Percentiles rank a stretch among this genome's conserved stretches.
Evolutionary conservation across 2,888 invertebrate species (phyloP).

Genomic region (Microdon myrmicae): DNA sequence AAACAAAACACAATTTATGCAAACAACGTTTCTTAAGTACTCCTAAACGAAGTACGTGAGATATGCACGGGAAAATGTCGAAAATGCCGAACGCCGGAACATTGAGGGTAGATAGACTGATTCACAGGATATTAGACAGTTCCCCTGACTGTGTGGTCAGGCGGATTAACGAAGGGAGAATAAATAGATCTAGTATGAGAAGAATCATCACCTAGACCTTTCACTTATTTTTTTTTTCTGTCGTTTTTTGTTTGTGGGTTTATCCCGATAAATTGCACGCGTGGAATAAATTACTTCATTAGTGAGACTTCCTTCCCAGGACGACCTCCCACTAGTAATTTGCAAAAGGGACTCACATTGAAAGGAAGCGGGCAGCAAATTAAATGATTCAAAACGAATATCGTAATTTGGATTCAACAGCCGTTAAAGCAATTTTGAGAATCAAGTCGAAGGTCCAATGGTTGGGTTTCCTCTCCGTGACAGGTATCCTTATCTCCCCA

Average conservation of each 20-base stretch:
- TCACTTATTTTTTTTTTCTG: slow-evolving; percentile 36
- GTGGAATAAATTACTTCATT: slow-evolving; percentile 53
- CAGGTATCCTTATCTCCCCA: slow-evolving; percentile 3
- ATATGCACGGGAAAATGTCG: slow-evolving; percentile 24
- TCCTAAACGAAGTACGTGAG: slow-evolving; percentile 40
- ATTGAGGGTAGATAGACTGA: slow-evolving; percentile 27
- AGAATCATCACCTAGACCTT: slow-evolving; percentile 24
- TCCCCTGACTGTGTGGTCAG: slow-evolving; percentile 11
- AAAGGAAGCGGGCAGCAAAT: slow-evolving; percentile 24
- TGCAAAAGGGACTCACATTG: too few relatives aligned
- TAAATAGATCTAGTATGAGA: slow-evolving; percentile 1
- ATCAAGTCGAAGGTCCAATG: slow-evolving; percentile 16
- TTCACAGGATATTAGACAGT: slow-evolving; percentile 14
- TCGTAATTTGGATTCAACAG: slow-evolving; percentile 47
- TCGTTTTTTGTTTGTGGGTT: too few relatives aligned
- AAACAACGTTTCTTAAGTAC: slow-evolving; percentile 39
- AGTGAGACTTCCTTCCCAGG: slow-evolving; percentile 15
- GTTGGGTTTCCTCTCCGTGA: background rate
- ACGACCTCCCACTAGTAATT: background rate
- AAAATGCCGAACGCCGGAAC: slow-evolving; percentile 46
- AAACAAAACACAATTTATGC: slow-evolving; percentile 26
- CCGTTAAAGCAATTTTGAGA: slow-evolving; percentile 32
- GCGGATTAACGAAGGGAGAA: background rate
- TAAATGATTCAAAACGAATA: slow-evolving; percentile 50
- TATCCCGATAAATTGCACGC: slow-evolving; percentile 45